Percentiles rank a stretch among this genome's conserved stretches.
phyloP scores from a whole-genome alignment of 2,797 vertebrate species.

The Adrianichthys oophorus region DNA sequence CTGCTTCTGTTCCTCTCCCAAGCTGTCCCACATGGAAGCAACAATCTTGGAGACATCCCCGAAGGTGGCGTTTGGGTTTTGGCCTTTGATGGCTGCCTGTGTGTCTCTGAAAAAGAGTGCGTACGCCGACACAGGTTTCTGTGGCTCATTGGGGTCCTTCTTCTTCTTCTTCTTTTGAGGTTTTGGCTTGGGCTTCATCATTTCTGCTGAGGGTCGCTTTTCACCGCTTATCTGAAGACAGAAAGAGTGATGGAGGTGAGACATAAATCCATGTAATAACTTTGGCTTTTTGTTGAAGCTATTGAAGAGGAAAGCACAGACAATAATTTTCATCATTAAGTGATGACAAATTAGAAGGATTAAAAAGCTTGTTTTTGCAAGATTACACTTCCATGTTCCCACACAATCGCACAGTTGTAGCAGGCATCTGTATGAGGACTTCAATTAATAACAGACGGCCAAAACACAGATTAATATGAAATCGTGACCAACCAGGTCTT shows the following conservation, averaged over 20 bases:
- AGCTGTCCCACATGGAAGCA: conserved; percentile 98
- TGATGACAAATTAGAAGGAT: conserved; percentile 4
- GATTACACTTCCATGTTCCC: too few relatives aligned
- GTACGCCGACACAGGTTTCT: conserved; percentile 96
- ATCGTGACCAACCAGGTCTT: too few relatives aligned
- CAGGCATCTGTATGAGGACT: too few relatives aligned
- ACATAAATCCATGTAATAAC: conserved; percentile 33
- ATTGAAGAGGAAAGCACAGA: neutral
- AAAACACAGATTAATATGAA: too few relatives aligned
- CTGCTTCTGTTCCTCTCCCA: conserved; percentile 98
- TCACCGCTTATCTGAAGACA: conserved; percentile 85
- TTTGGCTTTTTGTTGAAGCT: conserved; percentile 10
- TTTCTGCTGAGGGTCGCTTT: conserved; percentile 90
- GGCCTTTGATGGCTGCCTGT: conserved; percentile 96
- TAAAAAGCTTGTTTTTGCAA: conserved; percentile 1
- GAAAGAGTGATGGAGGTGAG: conserved; percentile 22
- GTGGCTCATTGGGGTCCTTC: conserved; percentile 97
- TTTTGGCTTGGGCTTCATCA: conserved; percentile 95
- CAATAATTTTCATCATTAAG: conserved; percentile 5
- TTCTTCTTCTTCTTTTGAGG: conserved; percentile 99
- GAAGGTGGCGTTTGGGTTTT: conserved; percentile 96
- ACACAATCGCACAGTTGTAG: neutral
- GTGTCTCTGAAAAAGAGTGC: conserved; percentile 98
- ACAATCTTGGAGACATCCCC: conserved; percentile 98
- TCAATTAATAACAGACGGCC: too few relatives aligned